These are phyloP conservation scores for Tetragnatha montana DNA, from an alignment of 2,888 invertebrate species.

Conservation along the genomic window DNA sequence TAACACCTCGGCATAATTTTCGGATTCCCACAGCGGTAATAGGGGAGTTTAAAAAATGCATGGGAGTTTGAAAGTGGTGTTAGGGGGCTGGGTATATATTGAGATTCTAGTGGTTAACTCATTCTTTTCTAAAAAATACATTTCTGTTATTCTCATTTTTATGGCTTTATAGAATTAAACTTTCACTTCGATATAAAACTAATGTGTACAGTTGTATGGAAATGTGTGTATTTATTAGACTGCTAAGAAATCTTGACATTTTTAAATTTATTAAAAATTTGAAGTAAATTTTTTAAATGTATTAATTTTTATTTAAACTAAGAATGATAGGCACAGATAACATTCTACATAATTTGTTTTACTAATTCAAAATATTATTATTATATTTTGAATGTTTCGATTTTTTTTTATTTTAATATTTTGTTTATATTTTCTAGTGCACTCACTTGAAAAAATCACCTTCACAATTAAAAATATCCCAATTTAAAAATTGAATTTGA, in stretches of 20 bases:
- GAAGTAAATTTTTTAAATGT: neutral
- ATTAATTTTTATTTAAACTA: neutral
- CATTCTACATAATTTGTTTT: neutral
- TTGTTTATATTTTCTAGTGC: no score
- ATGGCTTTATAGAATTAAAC: no score
- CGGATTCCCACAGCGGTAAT: conserved; percentile 8
- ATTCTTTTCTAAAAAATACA: neutral
- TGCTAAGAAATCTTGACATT: no score
- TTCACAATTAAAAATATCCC: no score
- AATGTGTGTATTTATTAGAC: no score
- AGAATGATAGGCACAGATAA: neutral
- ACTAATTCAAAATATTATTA: no score
- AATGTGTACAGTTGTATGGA: no score
- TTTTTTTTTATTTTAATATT: no score
- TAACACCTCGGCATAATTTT: conserved; percentile 59
- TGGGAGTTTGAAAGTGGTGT: neutral
- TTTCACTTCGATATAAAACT: no score
- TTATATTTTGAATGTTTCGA: no score
- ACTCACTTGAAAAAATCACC: no score
- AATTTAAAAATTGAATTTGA: no score
- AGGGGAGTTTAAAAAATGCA: conserved; percentile 40
- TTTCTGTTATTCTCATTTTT: neutral
- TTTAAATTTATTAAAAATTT: neutral
- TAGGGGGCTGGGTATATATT: neutral
- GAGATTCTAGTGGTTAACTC: neutral